Evolutionary conservation across 2,797 vertebrate species (phyloP).

Genomic region (Myotis planiceps): DNA sequence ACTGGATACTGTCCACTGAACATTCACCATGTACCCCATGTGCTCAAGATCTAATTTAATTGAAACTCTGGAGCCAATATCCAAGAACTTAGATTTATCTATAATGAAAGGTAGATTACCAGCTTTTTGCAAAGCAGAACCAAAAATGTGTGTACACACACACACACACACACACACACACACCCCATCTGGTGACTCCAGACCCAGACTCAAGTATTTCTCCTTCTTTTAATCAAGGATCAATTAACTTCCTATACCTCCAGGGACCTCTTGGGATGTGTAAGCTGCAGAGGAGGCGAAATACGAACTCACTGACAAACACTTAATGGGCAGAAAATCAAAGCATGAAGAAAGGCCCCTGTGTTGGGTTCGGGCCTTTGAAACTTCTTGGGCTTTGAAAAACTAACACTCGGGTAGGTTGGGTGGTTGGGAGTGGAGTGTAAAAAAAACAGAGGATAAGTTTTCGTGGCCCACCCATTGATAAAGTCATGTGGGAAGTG

Average conservation of each 20-base stretch:
- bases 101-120: slow-evolving; percentile 41
- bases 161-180: not conserved
- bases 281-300: slow-evolving; percentile 74
- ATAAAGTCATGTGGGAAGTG: slow-evolving; percentile 83
- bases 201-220: slow-evolving; percentile 28
- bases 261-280: slow-evolving; percentile 76
- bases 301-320: slow-evolving; percentile 78
- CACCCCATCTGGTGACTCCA: not conserved
- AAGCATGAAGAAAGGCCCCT: slow-evolving; percentile 84
- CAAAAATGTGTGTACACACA: not conserved
- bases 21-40: not conserved
- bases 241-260: slow-evolving; percentile 82
- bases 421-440: slow-evolving; percentile 53
- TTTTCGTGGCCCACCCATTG: slow-evolving; percentile 89
- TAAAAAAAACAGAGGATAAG: slow-evolving; percentile 85
- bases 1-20: not conserved
- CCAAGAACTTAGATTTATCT: slow-evolving; percentile 39
- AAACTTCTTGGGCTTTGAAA: slow-evolving; percentile 85
- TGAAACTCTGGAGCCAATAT: slow-evolving; percentile 52
- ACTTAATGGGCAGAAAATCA: slow-evolving; percentile 85
- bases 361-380: slow-evolving; percentile 84
- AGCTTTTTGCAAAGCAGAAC: slow-evolving; percentile 42
- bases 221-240: slow-evolving; percentile 78
- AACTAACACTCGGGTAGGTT: slow-evolving; percentile 78
- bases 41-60: slow-evolving; percentile 20